Evolutionary conservation across 1,140 invertebrate genomes (phyloP).

Genomic region (Drosophila truncata): DNA sequence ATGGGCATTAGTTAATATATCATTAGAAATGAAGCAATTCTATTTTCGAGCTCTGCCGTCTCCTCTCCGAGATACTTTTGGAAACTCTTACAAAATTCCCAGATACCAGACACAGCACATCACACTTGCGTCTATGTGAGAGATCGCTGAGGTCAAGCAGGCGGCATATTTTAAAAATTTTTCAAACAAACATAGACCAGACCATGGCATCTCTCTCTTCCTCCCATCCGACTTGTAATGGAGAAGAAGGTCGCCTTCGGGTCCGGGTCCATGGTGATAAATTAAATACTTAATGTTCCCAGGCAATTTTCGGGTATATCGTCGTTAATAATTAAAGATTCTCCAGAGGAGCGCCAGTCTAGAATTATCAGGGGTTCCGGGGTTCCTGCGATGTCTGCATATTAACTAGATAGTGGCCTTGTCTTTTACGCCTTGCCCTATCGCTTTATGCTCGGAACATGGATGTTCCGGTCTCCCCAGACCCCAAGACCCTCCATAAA

Average conservation of each 20-base stretch:
- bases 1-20: constrained; percentile 68
- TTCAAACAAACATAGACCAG: constrained; percentile 31
- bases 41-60: constrained; percentile 21
- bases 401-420: constrained; percentile 50
- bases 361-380: constrained; percentile 26
- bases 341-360: constrained; percentile 20
- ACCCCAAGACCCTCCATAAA: constrained; percentile 28
- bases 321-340: constrained; percentile 69
- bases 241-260: constrained; percentile 55
- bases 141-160: constrained; percentile 49
- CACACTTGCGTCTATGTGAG: constrained; percentile 15
- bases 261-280: constrained; percentile 56
- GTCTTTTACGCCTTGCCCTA: constrained; percentile 35
- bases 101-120: constrained; percentile 5
- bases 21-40: constrained; percentile 39
- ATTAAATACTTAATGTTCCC: constrained; percentile 70
- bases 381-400: constrained; percentile 54
- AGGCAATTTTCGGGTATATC: constrained; percentile 33
- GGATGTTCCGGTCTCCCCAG: constrained; percentile 49
- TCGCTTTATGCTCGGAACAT: constrained; percentile 36
- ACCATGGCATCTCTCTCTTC: constrained; percentile 8
- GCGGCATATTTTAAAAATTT: constrained; percentile 57
- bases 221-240: constrained; percentile 36
- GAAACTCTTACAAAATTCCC: constrained; percentile 54
- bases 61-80: constrained; percentile 34